A percentile compares a stretch with the other conserved stretches of the same genome.
phyloP scores from a whole-genome alignment of 2,888 invertebrate genomes.

The Vesta saturnalis region DNA sequence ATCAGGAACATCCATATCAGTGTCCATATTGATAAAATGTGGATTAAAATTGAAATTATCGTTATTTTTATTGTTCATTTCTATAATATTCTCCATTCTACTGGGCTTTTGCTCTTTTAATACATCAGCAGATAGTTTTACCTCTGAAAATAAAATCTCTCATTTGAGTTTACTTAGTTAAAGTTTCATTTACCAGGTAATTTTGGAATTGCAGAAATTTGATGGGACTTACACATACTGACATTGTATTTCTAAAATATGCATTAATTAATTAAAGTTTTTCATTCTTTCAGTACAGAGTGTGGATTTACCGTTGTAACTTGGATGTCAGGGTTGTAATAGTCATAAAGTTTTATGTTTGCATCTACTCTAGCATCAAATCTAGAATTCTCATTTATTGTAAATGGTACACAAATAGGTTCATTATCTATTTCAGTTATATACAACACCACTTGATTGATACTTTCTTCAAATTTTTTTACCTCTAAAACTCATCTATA shows the following conservation, averaged over 20 bases:
- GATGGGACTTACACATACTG: slow-evolving; percentile 39
- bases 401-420: slow-evolving; percentile 63
- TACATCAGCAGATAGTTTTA: neutral
- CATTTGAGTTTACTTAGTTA: neutral
- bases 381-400: slow-evolving; percentile 61
- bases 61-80: neutral
- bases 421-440: slow-evolving; percentile 64
- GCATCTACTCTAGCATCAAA: slow-evolving; percentile 66
- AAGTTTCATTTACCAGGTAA: slow-evolving; percentile 32
- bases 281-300: neutral
- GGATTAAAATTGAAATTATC: slow-evolving; percentile 40
- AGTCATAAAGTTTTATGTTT: slow-evolving; percentile 69
- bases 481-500: slow-evolving; percentile 57
- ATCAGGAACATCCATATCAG: slow-evolving; percentile 38
- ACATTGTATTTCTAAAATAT: slow-evolving; percentile 41
- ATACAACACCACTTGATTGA: slow-evolving; percentile 64
- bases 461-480: slow-evolving; percentile 65
- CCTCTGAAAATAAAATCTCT: neutral
- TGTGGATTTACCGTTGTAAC: slow-evolving; percentile 62
- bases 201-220: slow-evolving; percentile 36
- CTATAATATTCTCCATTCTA: slow-evolving; percentile 4
- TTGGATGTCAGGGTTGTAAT: slow-evolving; percentile 68
- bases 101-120: neutral
- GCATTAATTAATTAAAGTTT: slow-evolving; percentile 1
- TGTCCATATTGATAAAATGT: slow-evolving; percentile 47